These are phyloP conservation scores for Phaethornis superciliosus DNA, from an alignment of 2,113 vertebrate genomes.

Conservation along the genomic window DNA sequence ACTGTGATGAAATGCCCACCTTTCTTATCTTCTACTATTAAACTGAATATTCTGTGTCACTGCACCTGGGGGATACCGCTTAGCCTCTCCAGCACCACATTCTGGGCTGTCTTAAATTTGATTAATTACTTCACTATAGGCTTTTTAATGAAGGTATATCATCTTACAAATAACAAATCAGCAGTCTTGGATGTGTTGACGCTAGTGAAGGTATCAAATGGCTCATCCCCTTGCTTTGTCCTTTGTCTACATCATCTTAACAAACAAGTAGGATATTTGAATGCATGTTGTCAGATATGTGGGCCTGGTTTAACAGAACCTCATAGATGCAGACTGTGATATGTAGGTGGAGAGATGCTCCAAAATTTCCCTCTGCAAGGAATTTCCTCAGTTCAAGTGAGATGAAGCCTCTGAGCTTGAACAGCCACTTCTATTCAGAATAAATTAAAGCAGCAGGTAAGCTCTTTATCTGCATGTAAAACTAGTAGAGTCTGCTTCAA, in stretches of 20 bases:
- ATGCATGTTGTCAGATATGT: background rate
- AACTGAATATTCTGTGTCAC: background rate
- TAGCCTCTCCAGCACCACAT: background rate
- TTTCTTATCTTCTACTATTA: background rate
- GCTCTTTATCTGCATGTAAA: background rate
- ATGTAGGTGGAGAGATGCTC: background rate
- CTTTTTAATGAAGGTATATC: background rate
- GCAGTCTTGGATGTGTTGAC: background rate
- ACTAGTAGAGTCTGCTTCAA: background rate
- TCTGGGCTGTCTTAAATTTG: background rate
- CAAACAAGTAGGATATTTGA: background rate
- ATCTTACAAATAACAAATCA: background rate
- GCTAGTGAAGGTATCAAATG: background rate
- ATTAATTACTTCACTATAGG: background rate
- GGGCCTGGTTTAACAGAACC: background rate
- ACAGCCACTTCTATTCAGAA: background rate
- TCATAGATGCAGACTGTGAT: background rate
- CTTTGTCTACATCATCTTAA: background rate
- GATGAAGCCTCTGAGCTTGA: background rate
- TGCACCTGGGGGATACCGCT: background rate
- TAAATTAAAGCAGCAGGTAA: background rate
- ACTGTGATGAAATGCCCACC: background rate
- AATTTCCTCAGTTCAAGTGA: background rate
- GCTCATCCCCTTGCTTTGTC: background rate
- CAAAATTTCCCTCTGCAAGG: background rate